These are phyloP conservation scores for Magallana ariakensis DNA, from an alignment of 1,140 invertebrate genomes.

Conservation along the genomic window DNA sequence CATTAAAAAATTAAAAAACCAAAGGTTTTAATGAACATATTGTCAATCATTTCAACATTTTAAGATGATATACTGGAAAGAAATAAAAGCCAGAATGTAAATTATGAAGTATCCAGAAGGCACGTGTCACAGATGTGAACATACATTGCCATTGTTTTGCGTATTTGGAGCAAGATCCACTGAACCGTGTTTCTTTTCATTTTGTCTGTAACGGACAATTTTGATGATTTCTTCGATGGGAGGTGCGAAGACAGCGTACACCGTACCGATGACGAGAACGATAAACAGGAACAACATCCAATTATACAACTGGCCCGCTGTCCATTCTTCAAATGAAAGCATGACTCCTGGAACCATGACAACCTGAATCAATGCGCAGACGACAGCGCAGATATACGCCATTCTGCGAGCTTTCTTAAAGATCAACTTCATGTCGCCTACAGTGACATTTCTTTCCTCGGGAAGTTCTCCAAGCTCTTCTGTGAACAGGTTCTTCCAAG, in stretches of 20 bases:
- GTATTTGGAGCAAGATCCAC: neutral
- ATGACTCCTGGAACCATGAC: slow-evolving; percentile 66
- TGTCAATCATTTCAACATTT: no score
- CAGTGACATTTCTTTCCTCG: slow-evolving; percentile 22
- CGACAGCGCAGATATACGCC: slow-evolving; percentile 61
- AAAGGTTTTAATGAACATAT: no score
- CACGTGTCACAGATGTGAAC: no score
- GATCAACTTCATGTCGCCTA: slow-evolving; percentile 49
- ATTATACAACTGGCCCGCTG: slow-evolving; percentile 59
- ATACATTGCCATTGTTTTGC: neutral
- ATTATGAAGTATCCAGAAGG: no score
- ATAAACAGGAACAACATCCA: slow-evolving; percentile 63
- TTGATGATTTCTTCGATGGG: slow-evolving; percentile 67
- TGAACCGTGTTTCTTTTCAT: neutral
- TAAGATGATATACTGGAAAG: no score
- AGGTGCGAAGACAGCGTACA: slow-evolving; percentile 65
- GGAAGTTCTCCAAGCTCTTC: slow-evolving; percentile 62
- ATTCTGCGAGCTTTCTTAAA: slow-evolving; percentile 64
- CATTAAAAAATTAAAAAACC: no score
- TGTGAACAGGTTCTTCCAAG: slow-evolving; percentile 73
- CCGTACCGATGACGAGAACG: slow-evolving; percentile 64
- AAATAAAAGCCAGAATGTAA: no score
- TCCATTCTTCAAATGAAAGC: slow-evolving; percentile 60
- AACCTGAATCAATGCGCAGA: slow-evolving; percentile 62
- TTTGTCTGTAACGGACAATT: neutral